A percentile compares a stretch with the other conserved stretches of the same genome.
Evolutionary conservation across 2,888 invertebrate species (phyloP).

Genomic region (Mechanitis messenoides): DNA sequence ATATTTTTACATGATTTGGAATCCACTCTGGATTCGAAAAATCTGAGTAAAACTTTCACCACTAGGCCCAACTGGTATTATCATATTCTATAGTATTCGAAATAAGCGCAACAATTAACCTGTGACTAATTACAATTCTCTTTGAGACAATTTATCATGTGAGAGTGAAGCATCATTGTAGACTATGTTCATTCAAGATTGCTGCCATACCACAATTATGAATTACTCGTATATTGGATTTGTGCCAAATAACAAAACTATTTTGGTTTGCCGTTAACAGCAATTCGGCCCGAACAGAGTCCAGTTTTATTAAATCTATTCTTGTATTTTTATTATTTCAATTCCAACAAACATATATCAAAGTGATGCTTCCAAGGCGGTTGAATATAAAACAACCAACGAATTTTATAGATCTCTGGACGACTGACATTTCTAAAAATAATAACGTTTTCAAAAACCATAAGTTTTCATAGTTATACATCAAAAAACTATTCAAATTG

Average conservation of each 20-base stretch:
- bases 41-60: too few relatives aligned
- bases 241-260: conserved; percentile 39
- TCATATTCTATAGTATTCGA: too few relatives aligned
- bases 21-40: too few relatives aligned
- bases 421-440: too few relatives aligned
- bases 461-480: background rate
- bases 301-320: conserved; percentile 29
- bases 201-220: conserved; percentile 33
- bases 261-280: conserved; percentile 36
- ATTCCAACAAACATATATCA: conserved; percentile 29
- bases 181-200: conserved; percentile 38
- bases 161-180: conserved; percentile 14
- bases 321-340: conserved; percentile 31
- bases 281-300: conserved; percentile 26
- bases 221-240: conserved; percentile 40
- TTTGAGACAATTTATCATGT: conserved; percentile 18
- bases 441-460: too few relatives aligned
- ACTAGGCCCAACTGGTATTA: too few relatives aligned
- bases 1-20: too few relatives aligned
- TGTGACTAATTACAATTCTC: background rate
- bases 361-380: background rate
- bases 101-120: background rate
- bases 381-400: background rate
- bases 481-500: conserved; percentile 12
- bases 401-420: background rate